phyloP scores from a whole-genome alignment of 2,888 invertebrate species.

The Stenotaenia linearis region DNA sequence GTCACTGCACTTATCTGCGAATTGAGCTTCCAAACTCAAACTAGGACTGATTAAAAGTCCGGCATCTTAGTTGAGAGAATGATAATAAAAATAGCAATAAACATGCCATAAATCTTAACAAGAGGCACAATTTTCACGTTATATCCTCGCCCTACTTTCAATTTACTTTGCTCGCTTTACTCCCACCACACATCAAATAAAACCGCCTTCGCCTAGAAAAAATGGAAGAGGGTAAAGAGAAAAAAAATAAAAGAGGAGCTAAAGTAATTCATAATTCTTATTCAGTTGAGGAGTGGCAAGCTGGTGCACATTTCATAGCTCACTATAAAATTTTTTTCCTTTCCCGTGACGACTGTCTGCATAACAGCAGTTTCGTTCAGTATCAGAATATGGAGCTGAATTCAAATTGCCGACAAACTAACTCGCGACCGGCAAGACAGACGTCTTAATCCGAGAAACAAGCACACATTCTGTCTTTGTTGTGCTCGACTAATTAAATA shows the following conservation, averaged over 20 bases:
- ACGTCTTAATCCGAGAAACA: neutral
- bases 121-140: neutral
- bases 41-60: neutral
- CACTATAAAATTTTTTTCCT: neutral
- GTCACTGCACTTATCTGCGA: neutral
- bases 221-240: neutral
- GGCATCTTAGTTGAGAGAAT: neutral
- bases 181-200: neutral
- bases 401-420: neutral
- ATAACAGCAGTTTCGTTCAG: neutral
- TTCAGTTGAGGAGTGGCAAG: neutral
- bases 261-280: neutral
- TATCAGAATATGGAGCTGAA: neutral
- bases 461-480: neutral
- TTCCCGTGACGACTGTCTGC: neutral
- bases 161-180: neutral
- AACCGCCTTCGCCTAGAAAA: neutral
- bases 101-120: neutral
- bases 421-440: neutral
- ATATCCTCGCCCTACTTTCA: neutral
- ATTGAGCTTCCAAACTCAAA: neutral
- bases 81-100: neutral
- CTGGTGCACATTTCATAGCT: neutral
- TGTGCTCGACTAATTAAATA: neutral
- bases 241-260: neutral